Percentiles rank a stretch among this genome's conserved stretches.
Evolutionary conservation across 2,888 invertebrate genomes (phyloP).

Genomic region (Andrena camellia): DNA sequence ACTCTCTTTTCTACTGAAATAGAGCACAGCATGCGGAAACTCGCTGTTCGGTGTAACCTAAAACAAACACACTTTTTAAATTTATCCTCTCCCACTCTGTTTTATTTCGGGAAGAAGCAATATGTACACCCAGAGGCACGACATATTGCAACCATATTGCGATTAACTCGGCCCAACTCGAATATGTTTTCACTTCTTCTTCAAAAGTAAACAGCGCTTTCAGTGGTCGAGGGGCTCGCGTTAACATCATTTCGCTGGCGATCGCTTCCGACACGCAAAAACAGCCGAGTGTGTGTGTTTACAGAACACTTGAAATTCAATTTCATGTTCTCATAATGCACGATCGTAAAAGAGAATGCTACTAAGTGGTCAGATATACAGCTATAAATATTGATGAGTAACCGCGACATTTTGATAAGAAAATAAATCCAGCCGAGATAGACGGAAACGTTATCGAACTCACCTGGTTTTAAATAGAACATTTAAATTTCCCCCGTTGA

Average conservation of each 20-base stretch:
- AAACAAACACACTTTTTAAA: neutral
- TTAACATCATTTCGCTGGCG: slow-evolving; percentile 27
- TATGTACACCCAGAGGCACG: neutral
- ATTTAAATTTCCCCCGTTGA: slow-evolving; percentile 1
- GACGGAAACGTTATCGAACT: neutral
- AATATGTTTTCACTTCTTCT: slow-evolving; percentile 5
- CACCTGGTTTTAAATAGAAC: slow-evolving; percentile 5
- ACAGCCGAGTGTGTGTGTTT: slow-evolving; percentile 18
- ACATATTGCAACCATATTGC: slow-evolving; percentile 19
- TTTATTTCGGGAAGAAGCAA: neutral
- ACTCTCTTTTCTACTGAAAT: neutral
- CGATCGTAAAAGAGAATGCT: neutral
- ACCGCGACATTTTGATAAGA: neutral
- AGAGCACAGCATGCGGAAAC: neutral
- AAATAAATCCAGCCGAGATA: neutral
- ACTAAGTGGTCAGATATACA: too few relatives aligned
- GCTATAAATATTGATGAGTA: neutral
- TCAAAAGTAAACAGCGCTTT: slow-evolving; percentile 36
- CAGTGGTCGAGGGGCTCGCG: slow-evolving; percentile 11
- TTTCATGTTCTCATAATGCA: neutral
- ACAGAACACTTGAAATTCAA: slow-evolving; percentile 5
- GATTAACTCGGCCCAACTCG: slow-evolving; percentile 15
- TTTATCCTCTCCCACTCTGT: neutral
- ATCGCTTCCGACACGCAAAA: slow-evolving; percentile 23
- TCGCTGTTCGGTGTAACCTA: neutral